Evolutionary conservation across 2,888 invertebrate genomes (phyloP).

Genomic region (Lamellibrachia columna): DNA sequence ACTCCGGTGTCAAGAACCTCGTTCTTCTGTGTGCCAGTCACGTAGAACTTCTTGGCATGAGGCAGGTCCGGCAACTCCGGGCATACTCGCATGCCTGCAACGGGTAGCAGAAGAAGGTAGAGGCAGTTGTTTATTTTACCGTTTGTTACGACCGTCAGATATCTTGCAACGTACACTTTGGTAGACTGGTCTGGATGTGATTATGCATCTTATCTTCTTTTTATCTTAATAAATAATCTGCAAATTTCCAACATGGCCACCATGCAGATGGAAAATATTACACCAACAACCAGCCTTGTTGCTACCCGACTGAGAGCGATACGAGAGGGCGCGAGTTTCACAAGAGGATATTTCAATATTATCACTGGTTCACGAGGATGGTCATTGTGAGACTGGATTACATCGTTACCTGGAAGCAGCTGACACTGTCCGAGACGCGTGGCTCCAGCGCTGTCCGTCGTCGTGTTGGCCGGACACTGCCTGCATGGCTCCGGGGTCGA

Average conservation of each 20-base stretch:
- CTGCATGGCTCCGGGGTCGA: conserved; percentile 40
- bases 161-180: neutral
- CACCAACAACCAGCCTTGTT: too few species aligned
- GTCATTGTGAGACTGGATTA: too few species aligned
- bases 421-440: conserved; percentile 32
- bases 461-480: conserved; percentile 45
- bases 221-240: too few species aligned
- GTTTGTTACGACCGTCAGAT: neutral
- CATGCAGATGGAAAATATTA: too few species aligned
- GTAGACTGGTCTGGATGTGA: neutral
- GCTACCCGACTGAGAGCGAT: too few species aligned
- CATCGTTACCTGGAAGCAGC: conserved; percentile 35
- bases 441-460: conserved; percentile 42
- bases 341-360: too few species aligned
- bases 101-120: neutral
- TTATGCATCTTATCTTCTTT: neutral
- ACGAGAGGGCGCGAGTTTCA: too few species aligned
- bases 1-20: conserved; percentile 42
- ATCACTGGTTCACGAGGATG: too few species aligned
- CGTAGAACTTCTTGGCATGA: conserved; percentile 43
- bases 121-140: neutral
- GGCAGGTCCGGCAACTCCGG: conserved; percentile 39
- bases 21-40: conserved; percentile 40
- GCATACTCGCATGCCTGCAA: conserved; percentile 37
- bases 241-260: too few species aligned